phyloP scores from a whole-genome alignment of 2,888 invertebrate species.

The Orthosia gracilis region DNA sequence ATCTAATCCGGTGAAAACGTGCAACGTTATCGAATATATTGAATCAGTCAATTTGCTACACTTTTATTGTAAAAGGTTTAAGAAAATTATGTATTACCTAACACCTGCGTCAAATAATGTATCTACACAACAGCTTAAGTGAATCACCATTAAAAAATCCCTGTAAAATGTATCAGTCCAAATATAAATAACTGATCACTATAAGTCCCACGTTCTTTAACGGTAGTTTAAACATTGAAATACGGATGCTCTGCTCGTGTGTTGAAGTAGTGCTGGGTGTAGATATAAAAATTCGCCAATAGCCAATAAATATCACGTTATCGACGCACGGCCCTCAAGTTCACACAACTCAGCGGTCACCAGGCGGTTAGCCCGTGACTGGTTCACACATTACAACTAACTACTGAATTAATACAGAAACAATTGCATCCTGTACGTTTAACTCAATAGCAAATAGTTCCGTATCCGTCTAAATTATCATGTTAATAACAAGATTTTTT shows the following conservation, averaged over 20 bases:
- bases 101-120: background rate
- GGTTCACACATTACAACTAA: conserved; percentile 48
- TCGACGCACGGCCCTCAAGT: conserved; percentile 14
- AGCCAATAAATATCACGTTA: conserved; percentile 9
- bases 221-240: conserved; percentile 9
- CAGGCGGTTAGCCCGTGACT: conserved; percentile 67
- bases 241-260: conserved; percentile 9
- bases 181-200: background rate
- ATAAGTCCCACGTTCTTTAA: background rate
- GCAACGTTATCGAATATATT: too few species aligned
- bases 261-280: background rate
- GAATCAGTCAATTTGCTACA: background rate
- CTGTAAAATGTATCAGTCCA: too few species aligned
- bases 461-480: conserved; percentile 73
- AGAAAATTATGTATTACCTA: background rate
- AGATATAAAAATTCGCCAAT: conserved; percentile 11
- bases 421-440: conserved; percentile 72
- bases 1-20: too few species aligned
- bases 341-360: background rate
- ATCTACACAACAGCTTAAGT: background rate
- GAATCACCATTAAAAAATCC: background rate
- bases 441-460: conserved; percentile 68
- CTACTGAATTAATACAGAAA: conserved; percentile 66
- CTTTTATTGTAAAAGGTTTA: background rate
- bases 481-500: conserved; percentile 55